Base-by-base conservation (phyloP, 1,140 invertebrate species). In the Portunus trituberculatus region DNA sequence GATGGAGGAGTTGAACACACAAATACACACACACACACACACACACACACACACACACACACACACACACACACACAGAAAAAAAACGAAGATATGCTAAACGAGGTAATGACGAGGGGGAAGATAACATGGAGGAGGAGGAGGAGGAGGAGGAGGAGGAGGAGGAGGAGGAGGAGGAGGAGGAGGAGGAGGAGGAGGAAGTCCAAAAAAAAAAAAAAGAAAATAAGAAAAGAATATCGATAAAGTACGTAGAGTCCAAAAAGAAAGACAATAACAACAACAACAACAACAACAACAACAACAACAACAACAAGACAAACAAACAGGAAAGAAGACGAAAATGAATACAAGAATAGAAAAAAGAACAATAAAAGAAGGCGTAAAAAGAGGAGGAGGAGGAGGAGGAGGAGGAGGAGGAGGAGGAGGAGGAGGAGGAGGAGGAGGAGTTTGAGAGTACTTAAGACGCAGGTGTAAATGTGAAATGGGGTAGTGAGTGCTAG, bases 31-130 rank as follows among this genome's bases (percentile, higher is more conserved):
- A 7, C 83, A 84, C 83, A 84, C 83, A 84, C 83, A 84, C 83
- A 84, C 83, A 84, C 83, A 84, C 83, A 84, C 83, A 84, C 83
- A 84, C 83, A 84, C 83, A 84, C 83, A 84, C 83, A 84, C 83
- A 84, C 3, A 84, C 83, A 84, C 83, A 84, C 83, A 84, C 83
- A 28, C 14, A 32, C 83, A 28, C 83, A 12, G 32, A 89, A 29
- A 25, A 67, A 52, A 25, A 52, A 3, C 4, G 28, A 82, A 32
- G 16, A 91, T 4, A 31, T 20, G 90, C 7, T 29, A 46, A 4
- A 46, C 25, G 52, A 29, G 32, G 45, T 16, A 67, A 28, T 16
- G 46, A 20, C 4, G 59, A 48, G 4, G 16, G 28, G n/a, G 31
- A 31, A 32, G n/a, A 39, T 10, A 39, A 12, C 14, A 14, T 14